These are phyloP conservation scores for Myzus persicae DNA, from an alignment of 1,140 invertebrate genomes.

Conservation along the genomic window DNA sequence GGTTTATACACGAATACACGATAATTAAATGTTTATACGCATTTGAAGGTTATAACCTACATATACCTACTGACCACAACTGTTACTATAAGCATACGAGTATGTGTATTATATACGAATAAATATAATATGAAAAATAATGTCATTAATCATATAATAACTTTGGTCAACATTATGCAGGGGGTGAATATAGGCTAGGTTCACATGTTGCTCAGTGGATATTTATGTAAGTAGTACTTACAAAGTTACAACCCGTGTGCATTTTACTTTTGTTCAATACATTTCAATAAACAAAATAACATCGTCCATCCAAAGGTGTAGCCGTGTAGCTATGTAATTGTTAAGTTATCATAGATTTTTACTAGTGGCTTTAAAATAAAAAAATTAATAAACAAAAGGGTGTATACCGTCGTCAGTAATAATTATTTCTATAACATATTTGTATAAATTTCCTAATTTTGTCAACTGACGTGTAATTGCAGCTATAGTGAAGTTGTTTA, in stretches of 20 bases:
- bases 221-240: background rate
- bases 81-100: background rate
- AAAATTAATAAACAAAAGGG: no score
- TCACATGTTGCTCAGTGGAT: background rate
- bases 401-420: background rate
- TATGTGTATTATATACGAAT: background rate
- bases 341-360: no score
- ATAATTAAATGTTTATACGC: background rate
- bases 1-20: background rate
- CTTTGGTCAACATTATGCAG: background rate
- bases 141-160: background rate
- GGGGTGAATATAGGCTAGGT: background rate
- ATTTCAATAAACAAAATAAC: background rate
- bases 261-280: background rate
- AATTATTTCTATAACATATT: background rate
- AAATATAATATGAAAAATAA: background rate
- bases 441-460: background rate
- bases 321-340: no score
- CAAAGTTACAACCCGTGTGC: background rate
- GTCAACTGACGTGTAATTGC: background rate
- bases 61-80: background rate
- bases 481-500: background rate
- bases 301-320: background rate
- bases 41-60: conserved; percentile 12
- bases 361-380: no score